phyloP scores from a whole-genome alignment of 2,888 invertebrate species.

The Empis stercorea region DNA sequence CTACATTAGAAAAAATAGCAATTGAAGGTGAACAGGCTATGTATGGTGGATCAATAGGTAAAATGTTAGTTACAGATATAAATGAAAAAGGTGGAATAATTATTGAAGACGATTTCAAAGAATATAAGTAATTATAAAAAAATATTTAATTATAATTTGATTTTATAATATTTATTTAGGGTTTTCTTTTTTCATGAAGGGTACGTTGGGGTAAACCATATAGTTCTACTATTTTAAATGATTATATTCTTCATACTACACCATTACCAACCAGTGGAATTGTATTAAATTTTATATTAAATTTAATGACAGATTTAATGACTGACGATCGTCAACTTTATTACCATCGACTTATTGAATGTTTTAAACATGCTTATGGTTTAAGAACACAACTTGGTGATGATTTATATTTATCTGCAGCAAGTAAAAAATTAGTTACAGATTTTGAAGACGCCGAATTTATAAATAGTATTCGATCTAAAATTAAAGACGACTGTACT shows the following conservation, averaged over 20 bases:
- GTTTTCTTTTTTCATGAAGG: slow-evolving; percentile 17
- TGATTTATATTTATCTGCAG: slow-evolving; percentile 30
- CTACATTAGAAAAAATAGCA: slow-evolving; percentile 56
- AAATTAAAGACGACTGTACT: slow-evolving; percentile 43
- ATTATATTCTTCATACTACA: slow-evolving; percentile 56
- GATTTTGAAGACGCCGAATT: slow-evolving; percentile 52
- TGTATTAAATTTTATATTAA: slow-evolving; percentile 67
- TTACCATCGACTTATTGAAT: slow-evolving; percentile 76
- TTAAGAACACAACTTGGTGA: slow-evolving; percentile 76
- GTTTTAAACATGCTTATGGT: slow-evolving; percentile 86
- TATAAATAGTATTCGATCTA: slow-evolving; percentile 40
- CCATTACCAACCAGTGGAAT: slow-evolving; percentile 80
- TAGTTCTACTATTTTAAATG: slow-evolving; percentile 42
- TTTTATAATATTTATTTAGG: too few species aligned
- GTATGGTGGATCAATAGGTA: slow-evolving; percentile 57
- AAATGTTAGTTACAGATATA: slow-evolving; percentile 53
- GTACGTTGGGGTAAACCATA: slow-evolving; percentile 52
- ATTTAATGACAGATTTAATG: slow-evolving; percentile 50
- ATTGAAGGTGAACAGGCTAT: slow-evolving; percentile 55
- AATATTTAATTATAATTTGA: not conserved
- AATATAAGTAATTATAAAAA: slow-evolving; percentile 47
- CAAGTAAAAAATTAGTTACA: slow-evolving; percentile 29
- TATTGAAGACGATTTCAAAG: slow-evolving; percentile 58
- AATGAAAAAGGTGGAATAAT: slow-evolving; percentile 59
- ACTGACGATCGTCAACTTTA: slow-evolving; percentile 16